phyloP scores from a whole-genome alignment of 2,888 invertebrate species.

The Hirtodrosophila cameraria region DNA sequence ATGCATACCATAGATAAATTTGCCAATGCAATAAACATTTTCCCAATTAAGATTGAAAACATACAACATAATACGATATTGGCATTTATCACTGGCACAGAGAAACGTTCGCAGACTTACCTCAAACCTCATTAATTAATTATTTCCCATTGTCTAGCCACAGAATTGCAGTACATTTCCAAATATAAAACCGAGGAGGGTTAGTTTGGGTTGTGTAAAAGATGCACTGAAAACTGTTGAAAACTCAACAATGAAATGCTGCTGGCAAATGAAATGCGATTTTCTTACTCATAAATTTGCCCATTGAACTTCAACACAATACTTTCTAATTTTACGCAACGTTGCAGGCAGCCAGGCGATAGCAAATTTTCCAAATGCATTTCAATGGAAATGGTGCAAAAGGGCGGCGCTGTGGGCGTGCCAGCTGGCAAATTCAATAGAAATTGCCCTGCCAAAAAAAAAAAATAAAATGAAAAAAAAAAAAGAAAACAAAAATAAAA shows the following conservation, averaged over 20 bases:
- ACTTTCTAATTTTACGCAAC: constrained; percentile 76
- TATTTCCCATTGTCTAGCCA: not conserved
- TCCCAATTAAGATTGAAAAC: too few species aligned
- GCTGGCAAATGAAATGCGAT: constrained; percentile 38
- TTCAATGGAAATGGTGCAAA: constrained; percentile 35
- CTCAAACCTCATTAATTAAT: constrained; percentile 46
- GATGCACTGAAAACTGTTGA: not conserved
- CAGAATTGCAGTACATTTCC: not conserved
- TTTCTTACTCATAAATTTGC: constrained; percentile 61
- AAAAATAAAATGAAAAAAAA: constrained; percentile 16
- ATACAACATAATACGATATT: too few species aligned
- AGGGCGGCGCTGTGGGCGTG: constrained; percentile 1
- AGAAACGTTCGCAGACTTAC: constrained; percentile 8
- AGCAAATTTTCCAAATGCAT: constrained; percentile 56
- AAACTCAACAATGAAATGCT: constrained; percentile 6
- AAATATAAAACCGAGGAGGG: not conserved
- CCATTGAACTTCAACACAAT: constrained; percentile 65
- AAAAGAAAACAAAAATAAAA: constrained; percentile 9
- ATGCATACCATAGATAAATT: too few species aligned
- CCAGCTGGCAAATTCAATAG: constrained; percentile 36
- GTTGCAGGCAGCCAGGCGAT: constrained; percentile 45
- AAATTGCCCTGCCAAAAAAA: constrained; percentile 22
- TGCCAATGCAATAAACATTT: too few species aligned
- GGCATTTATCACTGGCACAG: not conserved
- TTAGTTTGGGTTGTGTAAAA: not conserved